These are phyloP conservation scores for Cavia porcellus DNA, from an alignment of 2,113 vertebrate genomes.

Conservation along the genomic window DNA sequence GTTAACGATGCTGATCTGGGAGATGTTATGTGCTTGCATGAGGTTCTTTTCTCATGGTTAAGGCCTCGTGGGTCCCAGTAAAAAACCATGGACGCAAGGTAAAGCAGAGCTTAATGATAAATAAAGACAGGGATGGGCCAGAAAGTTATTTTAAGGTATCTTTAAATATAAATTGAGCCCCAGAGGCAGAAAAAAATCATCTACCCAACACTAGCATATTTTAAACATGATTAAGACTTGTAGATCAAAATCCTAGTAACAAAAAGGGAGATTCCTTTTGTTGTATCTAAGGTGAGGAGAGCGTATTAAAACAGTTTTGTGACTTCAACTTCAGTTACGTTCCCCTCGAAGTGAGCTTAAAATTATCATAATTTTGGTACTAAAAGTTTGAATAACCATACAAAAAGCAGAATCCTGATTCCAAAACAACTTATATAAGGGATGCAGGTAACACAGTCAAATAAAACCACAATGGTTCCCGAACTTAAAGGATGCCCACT, in stretches of 20 bases:
- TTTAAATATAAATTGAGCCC: slow-evolving; percentile 78
- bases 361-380: slow-evolving; percentile 64
- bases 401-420: slow-evolving; percentile 63
- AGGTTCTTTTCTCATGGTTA: not conserved
- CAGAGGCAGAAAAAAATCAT: slow-evolving; percentile 66
- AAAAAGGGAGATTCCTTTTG: slow-evolving; percentile 19
- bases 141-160: slow-evolving; percentile 59
- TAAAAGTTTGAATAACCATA: slow-evolving; percentile 70
- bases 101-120: slow-evolving; percentile 62
- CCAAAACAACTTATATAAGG: slow-evolving; percentile 65
- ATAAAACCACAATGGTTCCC: slow-evolving; percentile 73
- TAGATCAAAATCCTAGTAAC: slow-evolving; percentile 65
- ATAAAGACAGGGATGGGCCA: slow-evolving; percentile 65
- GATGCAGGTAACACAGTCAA: slow-evolving; percentile 75
- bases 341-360: slow-evolving; percentile 63
- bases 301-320: slow-evolving; percentile 59
- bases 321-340: slow-evolving; percentile 41
- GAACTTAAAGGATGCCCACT: slow-evolving; percentile 78
- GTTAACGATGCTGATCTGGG: not conserved
- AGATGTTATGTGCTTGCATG: not conserved
- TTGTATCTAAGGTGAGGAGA: slow-evolving; percentile 34
- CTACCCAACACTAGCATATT: slow-evolving; percentile 30
- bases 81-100: slow-evolving; percentile 34
- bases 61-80: not conserved
- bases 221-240: slow-evolving; percentile 66